These are phyloP conservation scores for Drosophila murphyi DNA, from an alignment of 1,140 invertebrate species.

Conservation along the genomic window DNA sequence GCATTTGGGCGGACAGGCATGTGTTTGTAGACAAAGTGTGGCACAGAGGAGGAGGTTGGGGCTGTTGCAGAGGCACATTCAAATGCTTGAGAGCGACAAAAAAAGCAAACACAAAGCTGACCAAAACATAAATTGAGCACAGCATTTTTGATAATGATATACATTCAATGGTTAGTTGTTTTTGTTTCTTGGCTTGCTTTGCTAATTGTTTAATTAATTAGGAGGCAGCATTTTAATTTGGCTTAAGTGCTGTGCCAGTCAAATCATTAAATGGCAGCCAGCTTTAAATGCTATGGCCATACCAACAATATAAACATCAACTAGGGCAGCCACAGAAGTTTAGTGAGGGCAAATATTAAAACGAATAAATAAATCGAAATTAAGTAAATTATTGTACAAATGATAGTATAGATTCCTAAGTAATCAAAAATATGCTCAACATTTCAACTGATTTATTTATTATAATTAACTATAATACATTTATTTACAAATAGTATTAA, in stretches of 20 bases:
- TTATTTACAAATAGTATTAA: no score
- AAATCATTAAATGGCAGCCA: slow-evolving; percentile 69
- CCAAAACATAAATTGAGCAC: slow-evolving; percentile 66
- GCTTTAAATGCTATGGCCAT: slow-evolving; percentile 60
- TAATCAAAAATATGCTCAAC: no score
- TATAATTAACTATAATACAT: no score
- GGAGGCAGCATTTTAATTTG: slow-evolving; percentile 76
- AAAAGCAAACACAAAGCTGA: slow-evolving; percentile 14
- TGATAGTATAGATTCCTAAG: no score
- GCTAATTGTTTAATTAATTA: slow-evolving; percentile 79
- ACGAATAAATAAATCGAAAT: no score
- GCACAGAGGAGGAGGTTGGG: not conserved
- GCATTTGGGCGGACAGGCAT: slow-evolving; percentile 34
- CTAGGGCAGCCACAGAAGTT: slow-evolving; percentile 27
- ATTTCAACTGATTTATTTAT: no score
- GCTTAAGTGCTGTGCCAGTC: slow-evolving; percentile 70
- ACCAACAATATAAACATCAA: slow-evolving; percentile 31
- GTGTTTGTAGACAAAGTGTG: not conserved
- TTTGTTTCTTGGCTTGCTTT: slow-evolving; percentile 13
- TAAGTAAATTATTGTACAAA: no score
- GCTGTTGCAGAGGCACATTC: slow-evolving; percentile 11
- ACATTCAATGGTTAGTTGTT: slow-evolving; percentile 30
- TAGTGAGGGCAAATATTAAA: not conserved
- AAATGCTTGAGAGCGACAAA: slow-evolving; percentile 13
- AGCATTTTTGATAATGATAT: slow-evolving; percentile 72